Evolutionary conservation across 2,888 invertebrate genomes (phyloP).

Genomic region (Pharmacophagus antenor): DNA sequence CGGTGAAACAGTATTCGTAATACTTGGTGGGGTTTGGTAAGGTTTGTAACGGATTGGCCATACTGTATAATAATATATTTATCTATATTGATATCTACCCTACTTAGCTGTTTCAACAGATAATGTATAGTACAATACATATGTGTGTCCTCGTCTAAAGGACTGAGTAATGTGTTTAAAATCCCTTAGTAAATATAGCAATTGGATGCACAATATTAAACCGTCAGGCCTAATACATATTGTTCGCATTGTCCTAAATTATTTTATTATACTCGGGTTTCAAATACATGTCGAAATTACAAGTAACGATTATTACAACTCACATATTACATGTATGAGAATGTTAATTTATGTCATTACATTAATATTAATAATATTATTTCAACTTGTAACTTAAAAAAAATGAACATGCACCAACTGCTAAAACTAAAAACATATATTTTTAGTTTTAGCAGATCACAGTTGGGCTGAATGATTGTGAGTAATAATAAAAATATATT

Average conservation of each 20-base stretch:
- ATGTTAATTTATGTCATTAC: too few species aligned
- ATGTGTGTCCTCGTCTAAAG: conserved; percentile 13
- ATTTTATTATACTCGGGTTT: neutral
- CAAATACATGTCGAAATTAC: conserved; percentile 15
- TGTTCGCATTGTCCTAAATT: neutral
- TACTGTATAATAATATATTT: conserved; percentile 4
- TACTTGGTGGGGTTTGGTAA: conserved; percentile 16
- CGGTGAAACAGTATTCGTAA: conserved; percentile 31
- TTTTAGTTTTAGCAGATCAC: too few species aligned
- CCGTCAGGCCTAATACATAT: conserved; percentile 16
- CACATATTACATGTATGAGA: conserved; percentile 1
- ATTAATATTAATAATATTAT: too few species aligned
- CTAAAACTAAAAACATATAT: too few species aligned
- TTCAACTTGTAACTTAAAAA: too few species aligned
- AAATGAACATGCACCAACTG: too few species aligned
- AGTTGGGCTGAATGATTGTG: too few species aligned
- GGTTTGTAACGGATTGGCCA: conserved; percentile 9
- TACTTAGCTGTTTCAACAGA: conserved; percentile 12
- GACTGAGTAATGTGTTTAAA: conserved; percentile 6
- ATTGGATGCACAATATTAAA: conserved; percentile 13
- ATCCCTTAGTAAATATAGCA: conserved; percentile 11
- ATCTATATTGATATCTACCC: neutral
- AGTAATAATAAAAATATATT: too few species aligned
- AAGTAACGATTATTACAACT: conserved; percentile 6
- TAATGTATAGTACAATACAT: conserved; percentile 24